phyloP scores from a whole-genome alignment of 2,797 vertebrate genomes.

The Sitta carolinensis region DNA sequence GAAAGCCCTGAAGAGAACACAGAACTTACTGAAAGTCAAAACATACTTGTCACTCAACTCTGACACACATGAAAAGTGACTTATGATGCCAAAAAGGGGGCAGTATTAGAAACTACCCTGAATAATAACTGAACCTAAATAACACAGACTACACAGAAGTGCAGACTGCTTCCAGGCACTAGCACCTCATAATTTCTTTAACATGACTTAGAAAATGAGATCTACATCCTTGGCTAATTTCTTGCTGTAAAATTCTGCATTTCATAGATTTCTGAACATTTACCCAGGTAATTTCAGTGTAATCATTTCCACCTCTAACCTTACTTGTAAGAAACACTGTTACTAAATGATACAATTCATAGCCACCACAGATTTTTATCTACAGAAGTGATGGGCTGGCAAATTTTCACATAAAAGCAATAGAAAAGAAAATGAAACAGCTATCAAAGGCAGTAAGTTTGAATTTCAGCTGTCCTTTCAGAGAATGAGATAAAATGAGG shows the following conservation, averaged over 20 bases:
- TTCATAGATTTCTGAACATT: neutral
- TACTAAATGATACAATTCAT: neutral
- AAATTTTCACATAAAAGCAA: neutral
- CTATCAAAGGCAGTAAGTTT: neutral
- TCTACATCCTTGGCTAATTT: neutral
- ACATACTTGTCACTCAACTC: neutral
- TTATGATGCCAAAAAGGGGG: neutral
- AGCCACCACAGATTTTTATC: neutral
- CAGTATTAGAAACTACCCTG: neutral
- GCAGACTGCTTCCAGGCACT: neutral
- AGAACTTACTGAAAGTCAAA: neutral
- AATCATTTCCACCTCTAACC: neutral
- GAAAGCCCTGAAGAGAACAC: neutral
- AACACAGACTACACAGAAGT: neutral
- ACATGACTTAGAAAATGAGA: neutral
- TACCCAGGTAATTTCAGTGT: neutral
- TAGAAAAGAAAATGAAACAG: neutral
- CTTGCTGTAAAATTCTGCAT: neutral
- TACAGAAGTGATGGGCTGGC: neutral
- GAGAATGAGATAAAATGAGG: neutral
- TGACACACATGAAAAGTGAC: neutral
- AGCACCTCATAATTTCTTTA: neutral
- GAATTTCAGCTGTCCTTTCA: neutral
- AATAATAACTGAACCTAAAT: neutral
- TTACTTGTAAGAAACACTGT: neutral